phyloP scores from a whole-genome alignment of 2,113 vertebrate genomes.

The Melanotaenia duboulayi region DNA sequence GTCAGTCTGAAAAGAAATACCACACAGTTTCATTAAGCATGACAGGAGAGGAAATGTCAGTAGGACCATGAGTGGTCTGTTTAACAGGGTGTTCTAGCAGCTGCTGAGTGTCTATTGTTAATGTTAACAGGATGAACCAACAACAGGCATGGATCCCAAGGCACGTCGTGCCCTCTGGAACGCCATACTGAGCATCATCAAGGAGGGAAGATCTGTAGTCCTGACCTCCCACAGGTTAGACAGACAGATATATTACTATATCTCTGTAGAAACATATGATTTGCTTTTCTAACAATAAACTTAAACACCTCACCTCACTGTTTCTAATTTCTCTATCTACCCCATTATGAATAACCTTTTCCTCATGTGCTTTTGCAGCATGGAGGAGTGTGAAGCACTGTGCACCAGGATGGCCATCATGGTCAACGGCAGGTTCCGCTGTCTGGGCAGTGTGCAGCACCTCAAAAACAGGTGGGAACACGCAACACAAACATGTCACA shows the following conservation, averaged over 20 bases:
- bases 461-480: constrained; percentile 91
- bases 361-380: constrained; percentile 79
- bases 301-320: neutral
- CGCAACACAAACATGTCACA: neutral
- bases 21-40: neutral
- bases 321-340: neutral
- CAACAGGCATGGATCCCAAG: constrained; percentile 98
- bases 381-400: constrained; percentile 98
- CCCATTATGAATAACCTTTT: neutral
- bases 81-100: neutral
- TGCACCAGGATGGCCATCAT: constrained; percentile 99
- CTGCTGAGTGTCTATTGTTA: constrained; percentile 30
- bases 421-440: constrained; percentile 97
- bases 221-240: constrained; percentile 95
- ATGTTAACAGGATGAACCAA: constrained; percentile 91
- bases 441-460: constrained; percentile 96
- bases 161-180: constrained; percentile 96
- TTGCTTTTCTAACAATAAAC: neutral
- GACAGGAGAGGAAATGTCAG: neutral
- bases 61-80: neutral
- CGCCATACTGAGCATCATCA: constrained; percentile 93
- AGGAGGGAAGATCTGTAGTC: constrained; percentile 96
- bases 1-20: constrained; percentile 81
- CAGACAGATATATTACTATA: neutral
- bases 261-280: neutral